Base-by-base conservation (phyloP, 1,140 invertebrate genomes). In the Glossosoma conforme region DNA sequence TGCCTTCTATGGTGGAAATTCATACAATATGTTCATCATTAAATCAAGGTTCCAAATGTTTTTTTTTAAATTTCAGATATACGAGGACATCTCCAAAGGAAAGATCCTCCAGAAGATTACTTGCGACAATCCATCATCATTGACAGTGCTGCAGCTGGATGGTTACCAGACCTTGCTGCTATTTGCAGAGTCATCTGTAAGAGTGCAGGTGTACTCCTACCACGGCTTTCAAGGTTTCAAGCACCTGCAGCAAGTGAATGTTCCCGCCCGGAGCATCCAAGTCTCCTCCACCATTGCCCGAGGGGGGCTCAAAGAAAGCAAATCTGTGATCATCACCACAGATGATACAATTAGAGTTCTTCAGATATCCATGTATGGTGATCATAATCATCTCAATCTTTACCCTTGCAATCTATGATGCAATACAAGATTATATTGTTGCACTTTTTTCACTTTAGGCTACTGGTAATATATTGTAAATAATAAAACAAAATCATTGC, bases 141-240 rank as follows among this genome's bases (percentile, higher is more conserved):
- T 56, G 32, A 48, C 43, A 14, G 32, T 51, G 8, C 18, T 56
- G 8, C 49, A 52, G 33, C 14, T 56, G 1, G 22, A 52, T 14
- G 48, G 43, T 30, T 40, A 47, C 18, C 54, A 52, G 32, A 56
- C 48, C 18, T 13, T 56, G 11, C 15, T 56, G 2, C 2, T 52
- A 19, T 56, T 52, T 18, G 44, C 52, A 11, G 54, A 56, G 37
- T 43, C 52, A 11, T 35, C 28, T 2, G 19, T 25, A 22, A 28
- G 6, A 14, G 36, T 56, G 21, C 19, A 40, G 38, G 43, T 56
- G 14, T 56, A 47, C 19, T 28, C 43, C 6, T 52, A 52, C 28
- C 37, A 48, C n/a, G 54, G 54, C 8, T 52, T 47, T 28, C 43
- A 47, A 21, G 54, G 49, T 10, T 56, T 56, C 20, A 52, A 48